Evolutionary conservation across 1,140 invertebrate species (phyloP).

Genomic region (Carposina sasakii): DNA sequence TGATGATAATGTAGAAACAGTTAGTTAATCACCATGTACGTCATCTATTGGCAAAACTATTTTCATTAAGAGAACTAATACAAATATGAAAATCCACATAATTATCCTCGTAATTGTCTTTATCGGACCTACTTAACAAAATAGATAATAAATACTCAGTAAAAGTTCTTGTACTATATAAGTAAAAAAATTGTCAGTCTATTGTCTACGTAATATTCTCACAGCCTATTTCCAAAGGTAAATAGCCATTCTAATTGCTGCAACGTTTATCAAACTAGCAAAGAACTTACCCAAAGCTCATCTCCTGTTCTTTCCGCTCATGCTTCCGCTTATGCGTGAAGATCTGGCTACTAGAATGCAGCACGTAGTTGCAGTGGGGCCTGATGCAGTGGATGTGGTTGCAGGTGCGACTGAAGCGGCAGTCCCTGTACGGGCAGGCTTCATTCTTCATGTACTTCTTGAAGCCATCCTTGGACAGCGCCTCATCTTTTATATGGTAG

Average conservation of each 20-base stretch:
- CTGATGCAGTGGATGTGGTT: conserved; percentile 99
- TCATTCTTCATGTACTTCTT: conserved; percentile 99
- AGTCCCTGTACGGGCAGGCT: conserved; percentile 90
- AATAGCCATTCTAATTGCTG: too few species aligned
- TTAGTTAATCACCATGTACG: too few species aligned
- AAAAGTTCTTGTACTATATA: conserved; percentile 4
- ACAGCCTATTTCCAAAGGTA: too few species aligned
- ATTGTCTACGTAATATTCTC: too few species aligned
- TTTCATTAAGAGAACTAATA: too few species aligned
- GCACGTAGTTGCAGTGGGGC: conserved; percentile 94
- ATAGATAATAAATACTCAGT: conserved; percentile 3
- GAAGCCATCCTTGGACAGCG: conserved; percentile 95
- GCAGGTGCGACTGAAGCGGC: conserved; percentile 93
- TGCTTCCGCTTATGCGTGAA: conserved; percentile 98
- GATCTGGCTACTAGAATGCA: conserved; percentile 97
- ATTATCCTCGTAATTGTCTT: too few species aligned
- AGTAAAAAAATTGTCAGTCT: too few species aligned
- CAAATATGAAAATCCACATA: too few species aligned
- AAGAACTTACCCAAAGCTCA: conserved; percentile 62
- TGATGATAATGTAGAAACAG: too few species aligned
- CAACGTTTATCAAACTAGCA: neutral
- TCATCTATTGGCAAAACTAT: too few species aligned
- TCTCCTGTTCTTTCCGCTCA: conserved; percentile 91
- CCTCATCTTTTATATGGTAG: conserved; percentile 98
- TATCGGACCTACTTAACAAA: too few species aligned